A percentile compares a stretch with the other conserved stretches of the same genome.
Evolutionary conservation across 2,888 invertebrate genomes (phyloP).

Genomic region (Tipula helvola): DNA sequence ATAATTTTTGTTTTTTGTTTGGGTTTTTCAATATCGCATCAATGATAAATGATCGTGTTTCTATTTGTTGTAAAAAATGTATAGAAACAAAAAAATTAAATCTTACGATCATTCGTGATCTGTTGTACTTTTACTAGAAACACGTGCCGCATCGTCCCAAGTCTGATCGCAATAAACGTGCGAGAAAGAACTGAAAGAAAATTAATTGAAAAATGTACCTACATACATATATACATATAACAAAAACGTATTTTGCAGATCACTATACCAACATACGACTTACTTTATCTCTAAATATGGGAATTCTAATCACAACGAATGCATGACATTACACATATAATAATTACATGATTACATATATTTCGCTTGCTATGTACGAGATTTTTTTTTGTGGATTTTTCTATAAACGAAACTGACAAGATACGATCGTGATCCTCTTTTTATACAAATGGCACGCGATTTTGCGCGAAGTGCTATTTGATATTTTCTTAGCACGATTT

Average conservation of each 20-base stretch:
- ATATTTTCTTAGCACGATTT: neutral
- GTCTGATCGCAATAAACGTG: neutral
- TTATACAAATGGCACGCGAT: neutral
- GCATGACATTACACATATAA: neutral
- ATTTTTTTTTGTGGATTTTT: neutral
- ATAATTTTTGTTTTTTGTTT: neutral
- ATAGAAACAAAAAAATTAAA: neutral
- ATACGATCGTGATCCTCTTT: neutral
- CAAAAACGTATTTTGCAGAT: neutral
- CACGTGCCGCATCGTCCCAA: neutral
- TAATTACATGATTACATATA: neutral
- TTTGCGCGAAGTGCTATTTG: neutral
- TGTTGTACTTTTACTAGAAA: neutral
- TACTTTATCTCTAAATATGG: neutral
- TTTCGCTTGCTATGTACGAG: neutral
- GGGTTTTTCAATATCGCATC: neutral
- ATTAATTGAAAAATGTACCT: neutral
- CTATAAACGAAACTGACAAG: neutral
- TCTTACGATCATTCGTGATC: neutral
- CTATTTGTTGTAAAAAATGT: neutral
- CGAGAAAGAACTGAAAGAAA: neutral
- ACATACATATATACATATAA: too few species aligned
- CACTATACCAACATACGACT: neutral
- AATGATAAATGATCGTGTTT: neutral
- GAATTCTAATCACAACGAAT: neutral